These are phyloP conservation scores for Leptopterna dolabrata DNA, from an alignment of 2,888 invertebrate genomes.

Conservation along the genomic window DNA sequence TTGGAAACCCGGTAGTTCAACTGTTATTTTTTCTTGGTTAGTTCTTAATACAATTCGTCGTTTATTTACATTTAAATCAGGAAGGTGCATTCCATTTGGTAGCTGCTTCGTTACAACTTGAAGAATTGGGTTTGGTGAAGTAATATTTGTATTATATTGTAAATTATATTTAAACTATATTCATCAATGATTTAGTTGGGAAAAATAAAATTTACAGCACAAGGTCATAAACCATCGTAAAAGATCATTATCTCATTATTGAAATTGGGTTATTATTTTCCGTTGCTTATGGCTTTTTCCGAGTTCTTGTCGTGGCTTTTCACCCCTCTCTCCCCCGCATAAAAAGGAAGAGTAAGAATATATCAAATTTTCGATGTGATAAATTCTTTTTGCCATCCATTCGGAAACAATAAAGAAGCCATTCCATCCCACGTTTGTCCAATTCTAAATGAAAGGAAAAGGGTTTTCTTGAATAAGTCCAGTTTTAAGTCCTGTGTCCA, in stretches of 20 bases:
- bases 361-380: constrained; percentile 48
- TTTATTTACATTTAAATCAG: neutral
- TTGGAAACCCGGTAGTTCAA: neutral
- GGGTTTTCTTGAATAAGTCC: neutral
- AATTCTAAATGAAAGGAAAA: constrained; percentile 39
- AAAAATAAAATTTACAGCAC: neutral
- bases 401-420: constrained; percentile 53
- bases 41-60: neutral
- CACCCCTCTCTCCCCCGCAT: neutral
- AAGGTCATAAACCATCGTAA: constrained; percentile 37
- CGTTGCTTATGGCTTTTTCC: neutral
- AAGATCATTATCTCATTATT: neutral
- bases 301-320: neutral
- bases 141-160: constrained; percentile 46
- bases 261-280: neutral
- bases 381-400: constrained; percentile 54
- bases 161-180: neutral
- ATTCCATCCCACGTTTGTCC: constrained; percentile 51
- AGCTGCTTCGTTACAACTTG: neutral
- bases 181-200: neutral
- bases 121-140: constrained; percentile 32
- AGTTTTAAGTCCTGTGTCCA: constrained; percentile 47
- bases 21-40: neutral
- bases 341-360: neutral
- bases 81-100: neutral